Evolutionary conservation across 2,113 vertebrate genomes (phyloP).

Genomic region (Chlamydotis undulata): DNA sequence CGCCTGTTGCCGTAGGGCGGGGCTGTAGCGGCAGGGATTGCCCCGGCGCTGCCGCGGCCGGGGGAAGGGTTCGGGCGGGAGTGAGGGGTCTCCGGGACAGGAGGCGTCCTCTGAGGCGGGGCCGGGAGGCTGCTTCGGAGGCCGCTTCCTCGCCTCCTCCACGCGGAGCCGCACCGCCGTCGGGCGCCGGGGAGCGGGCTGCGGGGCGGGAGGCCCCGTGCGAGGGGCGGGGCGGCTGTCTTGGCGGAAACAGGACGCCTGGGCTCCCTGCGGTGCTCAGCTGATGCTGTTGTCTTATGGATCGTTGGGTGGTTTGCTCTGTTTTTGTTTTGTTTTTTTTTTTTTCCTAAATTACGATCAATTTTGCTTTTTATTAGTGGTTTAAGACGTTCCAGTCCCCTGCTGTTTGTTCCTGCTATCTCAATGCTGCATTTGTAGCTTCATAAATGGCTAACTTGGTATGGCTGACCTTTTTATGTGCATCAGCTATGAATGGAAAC

Average conservation of each 20-base stretch:
- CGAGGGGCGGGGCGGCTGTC: background rate
- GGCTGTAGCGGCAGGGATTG: background rate
- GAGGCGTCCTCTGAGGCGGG: fast-evolving
- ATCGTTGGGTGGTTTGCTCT: too few relatives aligned
- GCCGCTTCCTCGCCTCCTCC: background rate
- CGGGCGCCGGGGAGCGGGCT: too few relatives aligned
- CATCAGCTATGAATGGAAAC: background rate
- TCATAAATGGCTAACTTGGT: background rate
- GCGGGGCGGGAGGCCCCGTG: background rate
- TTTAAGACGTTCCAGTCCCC: background rate
- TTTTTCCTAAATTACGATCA: fast-evolving
- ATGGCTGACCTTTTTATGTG: background rate
- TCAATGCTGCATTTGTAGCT: background rate
- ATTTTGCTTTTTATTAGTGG: background rate
- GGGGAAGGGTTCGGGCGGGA: fast-evolving
- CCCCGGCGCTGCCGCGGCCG: too few relatives aligned
- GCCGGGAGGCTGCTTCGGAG: background rate
- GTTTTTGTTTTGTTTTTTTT: too few relatives aligned
- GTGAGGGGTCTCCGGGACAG: fast-evolving
- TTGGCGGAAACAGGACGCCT: too few relatives aligned
- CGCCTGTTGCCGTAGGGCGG: background rate
- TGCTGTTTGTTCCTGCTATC: background rate
- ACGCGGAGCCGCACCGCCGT: background rate
- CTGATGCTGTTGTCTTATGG: fast-evolving
- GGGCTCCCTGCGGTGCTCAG: too few relatives aligned